Base-by-base conservation (phyloP, 1,140 invertebrate species). In the Drosophila carrolli region DNA sequence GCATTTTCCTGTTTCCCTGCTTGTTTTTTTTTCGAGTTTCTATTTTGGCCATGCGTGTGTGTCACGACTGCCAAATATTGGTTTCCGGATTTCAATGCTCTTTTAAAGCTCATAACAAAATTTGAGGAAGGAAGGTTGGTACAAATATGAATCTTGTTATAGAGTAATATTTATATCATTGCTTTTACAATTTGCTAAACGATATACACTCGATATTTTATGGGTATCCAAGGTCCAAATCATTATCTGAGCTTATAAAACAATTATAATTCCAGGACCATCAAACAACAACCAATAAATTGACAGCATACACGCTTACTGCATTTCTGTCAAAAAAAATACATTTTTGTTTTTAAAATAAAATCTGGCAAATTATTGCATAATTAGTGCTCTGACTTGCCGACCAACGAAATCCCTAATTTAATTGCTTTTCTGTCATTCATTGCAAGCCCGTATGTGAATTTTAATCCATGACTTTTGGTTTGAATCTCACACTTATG, bases 61-160 rank as follows among this genome's bases (percentile, higher is more conserved):
- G 47, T 27, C 53, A 13, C 10, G 29, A 9, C n/a, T 41, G 38
- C 65, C 35, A 68, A 68, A 68, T 65, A 68, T 68, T 65, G 63
- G 47, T 38, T 68, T 66, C 65, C 47, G 60, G 47, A 66, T 29
- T 53, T 68, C 11, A 35, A 43, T 63, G 47, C 37, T 48, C 56
- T 66, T 61, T 61, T 59, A 27, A 38, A 48, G 57, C 46, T 23
- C 59, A 11, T 8, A 29, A 32, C 32, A 7, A 11, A 40, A 59
- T 23, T 13, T 13, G 14, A 13, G n/a, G 3, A 38, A 10, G 0
- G 7, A 16, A 13, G 16, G 8, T 54, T 54, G 2, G 5, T 9
- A 8, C n/a, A 19, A 38, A 38, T 11, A 13, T 10, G 10, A 38
- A 38, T 38, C 37, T 4, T 11, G 37, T 38, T 11, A 38, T 10